These are phyloP conservation scores for Notospermus geniculatus DNA, from an alignment of 1,140 invertebrate genomes.

Conservation along the genomic window DNA sequence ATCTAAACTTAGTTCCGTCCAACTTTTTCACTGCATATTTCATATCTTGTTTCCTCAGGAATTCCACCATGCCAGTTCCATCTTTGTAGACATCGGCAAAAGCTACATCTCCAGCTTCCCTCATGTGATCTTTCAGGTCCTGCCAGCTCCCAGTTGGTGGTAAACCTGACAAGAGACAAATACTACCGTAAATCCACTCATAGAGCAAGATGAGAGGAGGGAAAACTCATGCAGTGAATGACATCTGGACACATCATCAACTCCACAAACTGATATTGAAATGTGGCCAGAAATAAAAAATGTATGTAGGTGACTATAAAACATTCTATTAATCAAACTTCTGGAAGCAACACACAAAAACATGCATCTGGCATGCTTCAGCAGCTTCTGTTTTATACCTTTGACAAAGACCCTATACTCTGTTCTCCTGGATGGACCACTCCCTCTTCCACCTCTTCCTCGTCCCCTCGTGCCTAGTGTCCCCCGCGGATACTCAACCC, in stretches of 20 bases:
- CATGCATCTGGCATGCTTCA: too few relatives aligned
- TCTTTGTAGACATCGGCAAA: conserved; percentile 99
- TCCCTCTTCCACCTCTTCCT: conserved; percentile 56
- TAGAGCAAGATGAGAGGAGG: too few relatives aligned
- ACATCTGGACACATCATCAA: too few relatives aligned
- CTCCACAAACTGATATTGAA: too few relatives aligned
- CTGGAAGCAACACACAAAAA: too few relatives aligned
- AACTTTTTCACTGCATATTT: conserved; percentile 98
- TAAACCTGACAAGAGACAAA: conserved; percentile 60
- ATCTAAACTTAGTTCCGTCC: conserved; percentile 95
- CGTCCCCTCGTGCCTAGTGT: conserved; percentile 54
- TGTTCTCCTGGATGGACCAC: conserved; percentile 57
- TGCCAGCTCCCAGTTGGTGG: conserved; percentile 94
- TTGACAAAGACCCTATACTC: conserved; percentile 40
- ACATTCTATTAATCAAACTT: too few relatives aligned
- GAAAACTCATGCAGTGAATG: too few relatives aligned
- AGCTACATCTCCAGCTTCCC: conserved; percentile 97
- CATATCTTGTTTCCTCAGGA: conserved; percentile 96
- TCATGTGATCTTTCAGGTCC: conserved; percentile 99
- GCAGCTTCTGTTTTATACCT: conserved; percentile 6
- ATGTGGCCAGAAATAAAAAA: too few relatives aligned
- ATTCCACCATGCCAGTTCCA: conserved; percentile 97
- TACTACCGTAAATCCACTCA: too few relatives aligned
- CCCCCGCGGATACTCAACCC: conserved; percentile 77
- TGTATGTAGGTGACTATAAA: too few relatives aligned